These are phyloP conservation scores for Meles meles DNA, from an alignment of 2,113 vertebrate species.

Conservation along the genomic window DNA sequence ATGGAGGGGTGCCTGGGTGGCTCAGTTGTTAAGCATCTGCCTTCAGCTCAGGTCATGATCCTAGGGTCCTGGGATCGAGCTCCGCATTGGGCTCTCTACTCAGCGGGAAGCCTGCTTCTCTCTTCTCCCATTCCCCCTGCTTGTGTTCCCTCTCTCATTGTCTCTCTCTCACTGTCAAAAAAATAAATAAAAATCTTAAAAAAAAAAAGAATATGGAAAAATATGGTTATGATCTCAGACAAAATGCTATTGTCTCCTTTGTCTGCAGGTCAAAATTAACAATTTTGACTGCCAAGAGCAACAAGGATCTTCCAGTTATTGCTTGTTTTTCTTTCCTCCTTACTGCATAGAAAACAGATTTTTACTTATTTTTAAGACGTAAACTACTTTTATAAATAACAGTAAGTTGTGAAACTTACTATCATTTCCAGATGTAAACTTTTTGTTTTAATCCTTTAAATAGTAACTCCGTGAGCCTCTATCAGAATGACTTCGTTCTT, in stretches of 20 bases:
- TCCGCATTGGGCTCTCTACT: no score
- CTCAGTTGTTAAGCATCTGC: no score
- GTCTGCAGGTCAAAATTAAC: neutral
- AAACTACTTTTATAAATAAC: no score
- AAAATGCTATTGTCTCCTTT: neutral
- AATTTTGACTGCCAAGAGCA: neutral
- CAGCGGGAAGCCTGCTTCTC: no score
- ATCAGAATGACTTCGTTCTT: neutral
- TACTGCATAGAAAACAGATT: neutral
- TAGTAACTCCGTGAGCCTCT: neutral
- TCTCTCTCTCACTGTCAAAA: no score
- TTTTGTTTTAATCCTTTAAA: neutral
- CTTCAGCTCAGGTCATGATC: no score
- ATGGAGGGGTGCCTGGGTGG: neutral
- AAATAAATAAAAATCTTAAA: no score
- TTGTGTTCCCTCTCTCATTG: no score
- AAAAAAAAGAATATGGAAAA: neutral
- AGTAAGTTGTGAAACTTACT: neutral
- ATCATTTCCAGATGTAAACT: neutral
- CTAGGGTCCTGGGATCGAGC: no score
- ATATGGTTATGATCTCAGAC: neutral
- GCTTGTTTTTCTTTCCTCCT: neutral
- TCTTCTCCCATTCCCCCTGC: no score
- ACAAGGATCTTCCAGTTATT: neutral
- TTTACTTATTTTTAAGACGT: neutral